Conservation (phyloP, 2,888 invertebrate genomes). For the Cryptophagus acutangulus region DNA sequence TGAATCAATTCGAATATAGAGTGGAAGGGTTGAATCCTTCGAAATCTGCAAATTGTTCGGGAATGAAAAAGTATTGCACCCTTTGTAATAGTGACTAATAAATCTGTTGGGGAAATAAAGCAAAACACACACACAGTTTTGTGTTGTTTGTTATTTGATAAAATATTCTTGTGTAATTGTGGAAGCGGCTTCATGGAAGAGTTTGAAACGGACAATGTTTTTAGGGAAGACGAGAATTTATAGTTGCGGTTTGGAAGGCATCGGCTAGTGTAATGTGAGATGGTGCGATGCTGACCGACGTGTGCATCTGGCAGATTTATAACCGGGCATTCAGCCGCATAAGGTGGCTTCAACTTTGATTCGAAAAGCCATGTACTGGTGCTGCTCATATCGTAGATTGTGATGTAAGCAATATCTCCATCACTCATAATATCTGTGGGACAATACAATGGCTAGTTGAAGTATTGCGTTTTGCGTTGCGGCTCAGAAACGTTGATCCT, state of each 20-base stretch:
- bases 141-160: constrained; percentile 1
- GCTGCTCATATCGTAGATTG: constrained; percentile 6
- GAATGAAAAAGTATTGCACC: too few relatives aligned
- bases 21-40: too few relatives aligned
- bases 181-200: background rate
- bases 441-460: constrained; percentile 1
- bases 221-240: constrained; percentile 19
- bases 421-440: constrained; percentile 3
- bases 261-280: constrained; percentile 28
- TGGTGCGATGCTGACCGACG: constrained; percentile 40
- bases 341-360: constrained; percentile 22
- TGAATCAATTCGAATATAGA: too few relatives aligned
- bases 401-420: constrained; percentile 7
- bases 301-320: constrained; percentile 45
- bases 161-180: constrained; percentile 3
- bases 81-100: too few relatives aligned
- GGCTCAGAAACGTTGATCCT: constrained; percentile 28
- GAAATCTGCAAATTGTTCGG: too few relatives aligned
- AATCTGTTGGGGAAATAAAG: background rate
- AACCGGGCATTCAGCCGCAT: constrained; percentile 34
- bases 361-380: constrained; percentile 5
- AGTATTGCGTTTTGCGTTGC: constrained; percentile 12
- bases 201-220: constrained; percentile 6
- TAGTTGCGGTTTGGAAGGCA: constrained; percentile 29
- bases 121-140: background rate